Evolutionary conservation across 2,113 vertebrate genomes (phyloP).

Genomic region (Halcyon malimbica): DNA sequence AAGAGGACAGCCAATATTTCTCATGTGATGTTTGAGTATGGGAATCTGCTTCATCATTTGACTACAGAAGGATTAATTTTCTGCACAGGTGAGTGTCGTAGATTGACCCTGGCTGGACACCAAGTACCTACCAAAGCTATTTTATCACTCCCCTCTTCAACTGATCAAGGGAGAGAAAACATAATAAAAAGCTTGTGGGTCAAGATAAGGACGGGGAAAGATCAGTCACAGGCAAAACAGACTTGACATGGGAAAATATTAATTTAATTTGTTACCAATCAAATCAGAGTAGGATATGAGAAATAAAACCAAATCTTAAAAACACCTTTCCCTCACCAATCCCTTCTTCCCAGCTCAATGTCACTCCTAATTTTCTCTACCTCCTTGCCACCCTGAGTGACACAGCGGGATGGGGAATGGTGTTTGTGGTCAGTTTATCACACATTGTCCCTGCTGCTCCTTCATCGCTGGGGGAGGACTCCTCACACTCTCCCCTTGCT

Average conservation of each 20-base stretch:
- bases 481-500: too few relatives aligned
- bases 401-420: neutral
- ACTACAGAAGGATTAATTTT: neutral
- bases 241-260: too few relatives aligned
- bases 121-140: neutral
- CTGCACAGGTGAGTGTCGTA: neutral
- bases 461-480: too few relatives aligned
- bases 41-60: neutral
- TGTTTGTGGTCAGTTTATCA: too few relatives aligned
- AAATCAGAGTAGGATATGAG: neutral
- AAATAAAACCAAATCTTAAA: neutral
- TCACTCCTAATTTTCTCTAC: too few relatives aligned
- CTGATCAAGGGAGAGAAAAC: neutral
- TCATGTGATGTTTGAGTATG: neutral
- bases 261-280: too few relatives aligned
- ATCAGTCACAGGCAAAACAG: neutral
- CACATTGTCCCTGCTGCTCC: too few relatives aligned
- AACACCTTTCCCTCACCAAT: neutral
- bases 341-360: neutral
- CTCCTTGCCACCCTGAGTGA: neutral
- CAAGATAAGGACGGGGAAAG: neutral
- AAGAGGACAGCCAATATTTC: neutral
- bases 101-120: neutral
- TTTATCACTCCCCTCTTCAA: neutral
- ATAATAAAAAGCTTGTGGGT: fast-evolving